These are phyloP conservation scores for Dolichallabes microphthalmus DNA, from an alignment of 2,113 vertebrate genomes.

Conservation along the genomic window DNA sequence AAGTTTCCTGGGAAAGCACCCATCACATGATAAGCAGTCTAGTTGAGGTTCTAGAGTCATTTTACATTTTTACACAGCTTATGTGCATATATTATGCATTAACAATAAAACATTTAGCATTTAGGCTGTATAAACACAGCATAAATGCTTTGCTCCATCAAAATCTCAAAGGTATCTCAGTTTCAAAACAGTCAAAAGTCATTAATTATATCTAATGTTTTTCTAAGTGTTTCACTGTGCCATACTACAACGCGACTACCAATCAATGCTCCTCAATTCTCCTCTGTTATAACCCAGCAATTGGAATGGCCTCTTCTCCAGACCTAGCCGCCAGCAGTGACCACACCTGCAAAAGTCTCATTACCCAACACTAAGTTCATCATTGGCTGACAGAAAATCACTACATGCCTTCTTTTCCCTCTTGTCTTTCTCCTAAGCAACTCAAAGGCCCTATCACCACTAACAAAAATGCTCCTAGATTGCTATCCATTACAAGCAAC, in stretches of 20 bases:
- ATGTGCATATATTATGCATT: neutral
- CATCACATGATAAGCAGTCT: no score
- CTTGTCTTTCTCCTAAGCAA: constrained; percentile 31
- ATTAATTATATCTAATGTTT: constrained; percentile 26
- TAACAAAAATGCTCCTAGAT: constrained; percentile 33
- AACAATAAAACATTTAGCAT: neutral
- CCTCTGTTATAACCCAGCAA: neutral
- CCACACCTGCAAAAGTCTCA: constrained; percentile 49
- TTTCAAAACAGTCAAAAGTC: neutral
- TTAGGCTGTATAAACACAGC: neutral
- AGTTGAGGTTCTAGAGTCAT: neutral
- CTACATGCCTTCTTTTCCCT: constrained; percentile 34
- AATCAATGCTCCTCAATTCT: constrained; percentile 38
- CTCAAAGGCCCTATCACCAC: constrained; percentile 31
- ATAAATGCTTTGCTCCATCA: neutral
- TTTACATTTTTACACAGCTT: no score
- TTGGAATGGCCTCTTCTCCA: constrained; percentile 37
- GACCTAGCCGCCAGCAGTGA: constrained; percentile 30
- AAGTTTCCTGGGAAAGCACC: no score
- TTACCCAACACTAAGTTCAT: constrained; percentile 50
- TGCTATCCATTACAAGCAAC: constrained; percentile 42
- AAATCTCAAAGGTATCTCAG: neutral
- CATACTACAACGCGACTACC: constrained; percentile 4
- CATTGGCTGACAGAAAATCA: constrained; percentile 52
- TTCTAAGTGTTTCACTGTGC: constrained; percentile 25